Percentiles rank a stretch among this genome's conserved stretches.
phyloP scores from a whole-genome alignment of 1,140 invertebrate species.

The Octopus bimaculoides region DNA sequence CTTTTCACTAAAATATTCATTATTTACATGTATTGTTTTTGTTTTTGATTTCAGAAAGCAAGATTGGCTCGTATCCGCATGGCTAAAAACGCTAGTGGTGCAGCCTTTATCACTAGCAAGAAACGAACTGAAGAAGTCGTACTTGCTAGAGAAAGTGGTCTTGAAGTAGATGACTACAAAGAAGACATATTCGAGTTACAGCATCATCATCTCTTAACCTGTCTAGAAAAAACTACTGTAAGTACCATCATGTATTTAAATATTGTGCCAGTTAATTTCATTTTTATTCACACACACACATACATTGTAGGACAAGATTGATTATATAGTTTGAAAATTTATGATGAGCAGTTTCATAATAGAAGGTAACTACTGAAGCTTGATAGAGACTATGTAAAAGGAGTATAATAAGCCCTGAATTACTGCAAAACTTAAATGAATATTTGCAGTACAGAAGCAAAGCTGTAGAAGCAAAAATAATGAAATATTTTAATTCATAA shows the following conservation, averaged over 20 bases:
- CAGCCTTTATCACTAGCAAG: constrained; percentile 97
- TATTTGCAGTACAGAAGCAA: no score
- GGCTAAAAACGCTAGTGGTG: constrained; percentile 98
- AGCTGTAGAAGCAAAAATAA: no score
- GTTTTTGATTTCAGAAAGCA: constrained; percentile 81
- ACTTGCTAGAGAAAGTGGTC: constrained; percentile 55
- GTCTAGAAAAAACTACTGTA: constrained; percentile 97
- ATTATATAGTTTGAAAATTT: no score
- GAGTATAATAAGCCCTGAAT: no score
- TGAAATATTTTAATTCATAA: no score
- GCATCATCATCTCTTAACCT: constrained; percentile 96
- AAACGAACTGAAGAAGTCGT: constrained; percentile 92
- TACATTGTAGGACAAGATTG: no score
- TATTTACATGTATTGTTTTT: not conserved
- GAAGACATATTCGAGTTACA: constrained; percentile 99
- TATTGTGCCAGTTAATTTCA: not conserved
- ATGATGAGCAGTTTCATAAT: no score
- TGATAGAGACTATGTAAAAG: no score
- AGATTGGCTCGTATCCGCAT: constrained; percentile 94
- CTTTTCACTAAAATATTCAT: not conserved
- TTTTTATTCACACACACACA: no score
- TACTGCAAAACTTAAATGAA: no score
- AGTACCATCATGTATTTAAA: constrained; percentile 43
- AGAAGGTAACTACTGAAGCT: no score
- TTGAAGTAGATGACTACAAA: constrained; percentile 75